phyloP scores from a whole-genome alignment of 2,797 vertebrate species.

The Distichodus sexfasciatus region DNA sequence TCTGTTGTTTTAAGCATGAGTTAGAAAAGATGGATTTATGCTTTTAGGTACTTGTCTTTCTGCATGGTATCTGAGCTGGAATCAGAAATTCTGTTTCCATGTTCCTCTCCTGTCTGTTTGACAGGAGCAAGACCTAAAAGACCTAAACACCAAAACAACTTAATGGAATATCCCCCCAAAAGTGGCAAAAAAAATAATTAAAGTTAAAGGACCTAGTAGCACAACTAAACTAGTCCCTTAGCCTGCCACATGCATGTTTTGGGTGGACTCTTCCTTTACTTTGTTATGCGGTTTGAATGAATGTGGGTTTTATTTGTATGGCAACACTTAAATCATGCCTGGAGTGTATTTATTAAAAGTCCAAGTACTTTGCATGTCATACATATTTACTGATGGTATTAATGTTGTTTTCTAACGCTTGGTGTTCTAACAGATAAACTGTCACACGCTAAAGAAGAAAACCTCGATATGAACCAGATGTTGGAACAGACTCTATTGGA shows the following conservation, averaged over 20 bases:
- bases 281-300: constrained; percentile 5
- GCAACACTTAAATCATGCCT: neutral
- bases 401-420: constrained; percentile 75
- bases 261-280: no score
- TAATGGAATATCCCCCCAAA: no score
- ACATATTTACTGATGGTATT: constrained; percentile 53
- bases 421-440: constrained; percentile 97
- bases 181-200: no score
- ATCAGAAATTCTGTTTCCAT: neutral
- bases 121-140: neutral
- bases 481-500: constrained; percentile 99
- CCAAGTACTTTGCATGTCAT: constrained; percentile 37
- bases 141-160: no score
- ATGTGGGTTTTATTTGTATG: neutral
- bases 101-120: neutral
- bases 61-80: constrained; percentile 21
- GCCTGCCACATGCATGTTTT: no score
- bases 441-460: constrained; percentile 98
- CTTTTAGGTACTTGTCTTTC: constrained; percentile 1
- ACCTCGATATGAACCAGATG: constrained; percentile 99
- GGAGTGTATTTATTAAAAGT: constrained; percentile 5
- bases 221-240: no score
- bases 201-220: no score
- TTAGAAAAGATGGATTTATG: neutral
- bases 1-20: constrained; percentile 18